These are phyloP conservation scores for Vanacampus margaritifer DNA, from an alignment of 2,113 vertebrate species.

Conservation along the genomic window DNA sequence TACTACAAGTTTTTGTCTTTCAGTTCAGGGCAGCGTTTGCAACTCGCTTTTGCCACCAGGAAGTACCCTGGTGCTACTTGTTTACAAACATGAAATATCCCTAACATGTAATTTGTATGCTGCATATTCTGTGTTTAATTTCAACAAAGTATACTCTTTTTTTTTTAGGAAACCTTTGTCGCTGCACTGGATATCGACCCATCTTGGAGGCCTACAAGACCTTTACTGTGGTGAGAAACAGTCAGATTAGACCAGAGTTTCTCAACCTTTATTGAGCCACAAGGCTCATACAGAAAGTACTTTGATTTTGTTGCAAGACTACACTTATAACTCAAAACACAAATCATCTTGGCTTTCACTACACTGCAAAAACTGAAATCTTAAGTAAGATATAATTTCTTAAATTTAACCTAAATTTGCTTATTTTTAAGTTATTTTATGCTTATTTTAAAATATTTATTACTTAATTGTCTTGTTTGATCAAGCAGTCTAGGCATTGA, in stretches of 20 bases:
- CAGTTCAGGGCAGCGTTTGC: no score
- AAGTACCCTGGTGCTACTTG: background rate
- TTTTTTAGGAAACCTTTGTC: slow-evolving; percentile 88
- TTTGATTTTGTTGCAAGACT: background rate
- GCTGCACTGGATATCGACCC: slow-evolving; percentile 92
- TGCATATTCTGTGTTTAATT: background rate
- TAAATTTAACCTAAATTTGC: no score
- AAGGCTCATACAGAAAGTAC: background rate
- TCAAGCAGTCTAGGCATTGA: no score
- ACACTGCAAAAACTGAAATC: no score
- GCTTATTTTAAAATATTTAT: no score
- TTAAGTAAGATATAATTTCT: no score
- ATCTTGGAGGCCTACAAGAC: slow-evolving; percentile 91
- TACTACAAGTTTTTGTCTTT: no score
- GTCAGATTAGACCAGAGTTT: background rate
- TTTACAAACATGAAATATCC: background rate
- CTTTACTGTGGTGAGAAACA: slow-evolving; percentile 79
- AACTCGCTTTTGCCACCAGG: no score
- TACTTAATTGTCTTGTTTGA: no score
- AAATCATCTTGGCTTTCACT: no score
- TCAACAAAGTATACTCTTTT: background rate
- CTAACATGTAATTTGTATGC: background rate
- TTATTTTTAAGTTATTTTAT: no score
- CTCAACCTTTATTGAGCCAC: background rate
- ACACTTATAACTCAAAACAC: background rate